A percentile compares a stretch with the other conserved stretches of the same genome.
Conservation (phyloP, 2,888 invertebrate genomes). For the Trilocha varians region DNA sequence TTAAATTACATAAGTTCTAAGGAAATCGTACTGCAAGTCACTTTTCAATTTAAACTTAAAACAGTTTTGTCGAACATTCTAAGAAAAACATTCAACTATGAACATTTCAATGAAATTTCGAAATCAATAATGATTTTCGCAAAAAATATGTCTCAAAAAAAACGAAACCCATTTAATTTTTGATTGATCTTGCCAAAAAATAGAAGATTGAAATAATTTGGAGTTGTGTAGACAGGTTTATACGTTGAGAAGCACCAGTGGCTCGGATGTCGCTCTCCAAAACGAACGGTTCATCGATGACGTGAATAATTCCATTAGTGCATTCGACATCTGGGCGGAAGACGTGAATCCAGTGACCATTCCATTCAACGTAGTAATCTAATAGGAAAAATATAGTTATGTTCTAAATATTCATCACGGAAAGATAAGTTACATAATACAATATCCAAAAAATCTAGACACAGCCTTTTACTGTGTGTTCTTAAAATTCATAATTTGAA, state of each 20-base stretch:
- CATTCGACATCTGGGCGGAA: conserved; percentile 94
- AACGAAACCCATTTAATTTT: conserved; percentile 31
- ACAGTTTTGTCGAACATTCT: not conserved
- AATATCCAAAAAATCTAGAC: too few relatives aligned
- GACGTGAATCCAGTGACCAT: conserved; percentile 86
- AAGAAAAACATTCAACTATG: not conserved
- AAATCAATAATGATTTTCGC: not conserved
- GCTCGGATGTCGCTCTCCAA: conserved; percentile 87
- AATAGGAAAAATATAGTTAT: conserved; percentile 21
- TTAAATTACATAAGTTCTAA: too few relatives aligned
- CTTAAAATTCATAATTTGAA: too few relatives aligned
- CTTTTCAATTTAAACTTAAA: conserved; percentile 7
- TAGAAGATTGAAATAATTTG: conserved; percentile 36
- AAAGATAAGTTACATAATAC: too few relatives aligned
- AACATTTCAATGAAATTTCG: not conserved
- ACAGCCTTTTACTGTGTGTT: too few relatives aligned
- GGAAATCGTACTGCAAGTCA: conserved; percentile 4
- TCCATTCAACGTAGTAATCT: conserved; percentile 91
- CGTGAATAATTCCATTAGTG: conserved; percentile 96
- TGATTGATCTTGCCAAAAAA: conserved; percentile 40
- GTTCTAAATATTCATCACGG: too few relatives aligned
- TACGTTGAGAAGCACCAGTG: conserved; percentile 59
- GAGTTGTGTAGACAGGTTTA: conserved; percentile 26
- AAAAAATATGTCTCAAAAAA: conserved; percentile 20
- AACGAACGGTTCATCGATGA: conserved; percentile 90